Base-by-base conservation (phyloP, 2,113 vertebrate genomes). In the Centropristis striata region DNA sequence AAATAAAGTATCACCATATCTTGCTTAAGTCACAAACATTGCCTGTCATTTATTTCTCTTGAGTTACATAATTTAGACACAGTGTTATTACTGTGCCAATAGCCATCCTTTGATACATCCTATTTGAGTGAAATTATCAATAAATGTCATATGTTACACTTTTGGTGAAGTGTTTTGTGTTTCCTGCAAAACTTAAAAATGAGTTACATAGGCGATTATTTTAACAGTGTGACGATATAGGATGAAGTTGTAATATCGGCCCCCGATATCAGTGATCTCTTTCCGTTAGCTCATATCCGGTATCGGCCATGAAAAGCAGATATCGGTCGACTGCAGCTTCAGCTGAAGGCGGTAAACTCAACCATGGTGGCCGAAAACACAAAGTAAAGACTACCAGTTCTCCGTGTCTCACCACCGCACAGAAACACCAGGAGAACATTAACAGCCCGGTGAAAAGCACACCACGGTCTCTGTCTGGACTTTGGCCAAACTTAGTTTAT, bases 291-390 rank as follows among this genome's bases (percentile, higher is more conserved):
- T 28, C 54, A 13, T n/a, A 1, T 3, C 5, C 8, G 15, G 13
- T 36, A 53, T 73, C 61, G 25, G 55, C 20, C n/a, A 16, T 21
- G 15, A 16, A 18, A 21, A 0, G 0, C 61, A n/a, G 11, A 68
- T 77, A 71, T n/a, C 65, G 13, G 41, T 50, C 66, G 14, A 7
- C 36, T 2, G 0, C 0, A 4, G 39, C 25, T 1, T 16, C 14
- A 57, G 3, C 0, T 13, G 27, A 73, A 60, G 77, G 78, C 72
- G 83, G 67, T 27, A 77, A 85, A 85, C 39, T 77, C 0, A 63
- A 76, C 42, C 42, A 44, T 2, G 13, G 20, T 25, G 41, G 25
- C 3, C 4, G n/a, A 13, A 51, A 8, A 41, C 16, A 55, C 10
- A 0, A 10, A 3, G 41, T 13, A 12, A 21, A 47, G 8, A 27